Evolutionary conservation across 2,888 invertebrate species (phyloP).

Genomic region (Listrodromus nycthemerus): DNA sequence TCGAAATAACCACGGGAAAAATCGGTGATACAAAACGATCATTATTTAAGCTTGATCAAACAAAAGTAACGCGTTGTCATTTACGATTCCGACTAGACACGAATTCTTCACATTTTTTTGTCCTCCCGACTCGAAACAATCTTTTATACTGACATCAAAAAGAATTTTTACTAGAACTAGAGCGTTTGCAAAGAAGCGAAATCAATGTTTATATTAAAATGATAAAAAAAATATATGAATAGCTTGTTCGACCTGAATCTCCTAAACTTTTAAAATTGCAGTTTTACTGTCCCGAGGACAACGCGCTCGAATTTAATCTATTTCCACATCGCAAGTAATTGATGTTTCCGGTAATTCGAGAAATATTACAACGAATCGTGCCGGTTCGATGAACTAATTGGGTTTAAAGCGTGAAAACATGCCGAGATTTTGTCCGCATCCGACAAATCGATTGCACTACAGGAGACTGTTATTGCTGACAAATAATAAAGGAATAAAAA

Average conservation of each 20-base stretch:
- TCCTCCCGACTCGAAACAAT: background rate
- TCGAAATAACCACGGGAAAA: background rate
- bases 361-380: background rate
- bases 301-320: background rate
- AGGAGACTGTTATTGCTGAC: background rate
- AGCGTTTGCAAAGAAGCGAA: background rate
- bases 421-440: background rate
- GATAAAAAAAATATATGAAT: no score
- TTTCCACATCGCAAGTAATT: background rate
- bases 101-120: background rate
- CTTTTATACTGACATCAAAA: background rate
- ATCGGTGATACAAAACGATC: background rate
- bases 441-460: background rate
- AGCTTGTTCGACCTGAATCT: no score
- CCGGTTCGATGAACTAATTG: background rate
- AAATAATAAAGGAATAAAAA: constrained; percentile 1
- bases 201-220: background rate
- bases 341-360: background rate
- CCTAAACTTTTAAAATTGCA: no score
- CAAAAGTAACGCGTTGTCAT: background rate
- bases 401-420: background rate
- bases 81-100: background rate
- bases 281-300: no score
- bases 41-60: background rate
- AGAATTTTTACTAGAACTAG: background rate